Base-by-base conservation (phyloP, 1,140 invertebrate species). In the Popillia japonica region DNA sequence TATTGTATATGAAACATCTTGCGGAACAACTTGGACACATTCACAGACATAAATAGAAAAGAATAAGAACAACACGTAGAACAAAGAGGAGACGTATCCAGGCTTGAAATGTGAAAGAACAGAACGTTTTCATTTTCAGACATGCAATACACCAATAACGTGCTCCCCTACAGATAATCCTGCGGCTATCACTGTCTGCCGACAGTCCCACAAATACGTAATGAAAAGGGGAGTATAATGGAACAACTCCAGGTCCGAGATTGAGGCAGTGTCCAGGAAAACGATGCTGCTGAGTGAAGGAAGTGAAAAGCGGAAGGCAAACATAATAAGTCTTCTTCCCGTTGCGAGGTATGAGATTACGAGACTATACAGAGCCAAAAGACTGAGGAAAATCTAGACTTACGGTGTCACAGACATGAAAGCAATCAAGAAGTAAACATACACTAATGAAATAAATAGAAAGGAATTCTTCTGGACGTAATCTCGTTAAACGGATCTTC, bases 81-180 rank as follows among this genome's bases (percentile, higher is more conserved):
- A 55, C 48, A 55, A 55, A 55, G 48, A 17, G 14, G 17, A n/a
- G 17, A 55, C 48, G 48, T 55, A 55, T 17, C 6, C 48, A n/a
- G 17, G 6, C 14, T 17, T 17, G 48, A 55, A n/a, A 55, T 55
- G 48, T n/a, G 48, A 55, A 55, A 17, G 48, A 55, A 55, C 48
- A 55, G 48, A 55, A 55, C 48, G 48, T 55, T 55, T 55, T n/a
- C 48, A 55, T 55, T 55, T 55, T 55, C 48, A 14, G 48, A 55
- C 48, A 55, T 55, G 48, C 48, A 55, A 55, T 55, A 55, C 48
- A 17, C 48, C 48, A 55, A 55, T 55, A 55, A 55, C 48, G 48
- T 55, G 48, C 48, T 55, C 17, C 48, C 48, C 14, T 55, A 55
- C 48, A 17, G 14, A 55, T 55, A 55, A 55, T 55, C 48, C 14